A percentile compares a stretch with the other conserved stretches of the same genome.
Evolutionary conservation across 2,113 vertebrate species (phyloP).

Genomic region (Neogale vison): DNA sequence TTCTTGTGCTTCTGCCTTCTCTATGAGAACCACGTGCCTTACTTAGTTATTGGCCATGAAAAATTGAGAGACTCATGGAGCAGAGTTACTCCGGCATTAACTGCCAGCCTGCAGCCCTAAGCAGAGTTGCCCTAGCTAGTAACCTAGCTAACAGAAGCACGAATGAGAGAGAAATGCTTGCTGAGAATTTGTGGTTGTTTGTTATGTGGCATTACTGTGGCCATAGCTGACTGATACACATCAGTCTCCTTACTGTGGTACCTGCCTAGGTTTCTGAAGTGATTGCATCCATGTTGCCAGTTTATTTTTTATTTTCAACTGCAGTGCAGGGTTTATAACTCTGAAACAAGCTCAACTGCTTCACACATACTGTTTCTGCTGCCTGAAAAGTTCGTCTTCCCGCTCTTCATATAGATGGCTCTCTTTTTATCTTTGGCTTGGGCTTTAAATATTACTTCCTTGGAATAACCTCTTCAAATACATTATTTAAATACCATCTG

Average conservation of each 20-base stretch:
- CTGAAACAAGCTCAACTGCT: background rate
- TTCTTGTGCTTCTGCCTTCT: background rate
- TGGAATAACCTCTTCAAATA: background rate
- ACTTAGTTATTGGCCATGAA: background rate
- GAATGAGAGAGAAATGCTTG: background rate
- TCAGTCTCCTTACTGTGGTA: background rate
- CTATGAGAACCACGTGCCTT: background rate
- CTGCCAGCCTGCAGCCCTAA: too few relatives aligned
- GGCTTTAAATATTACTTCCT: background rate
- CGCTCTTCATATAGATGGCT: background rate
- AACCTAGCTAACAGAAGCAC: too few relatives aligned
- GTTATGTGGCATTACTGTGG: background rate
- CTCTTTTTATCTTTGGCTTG: background rate
- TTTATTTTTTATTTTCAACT: background rate
- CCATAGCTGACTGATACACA: background rate
- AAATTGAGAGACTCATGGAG: rapidly evolving
- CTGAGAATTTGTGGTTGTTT: background rate
- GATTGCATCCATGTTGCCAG: background rate
- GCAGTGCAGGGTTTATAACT: background rate
- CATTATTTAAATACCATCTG: background rate
- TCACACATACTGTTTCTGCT: background rate
- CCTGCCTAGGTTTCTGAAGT: background rate
- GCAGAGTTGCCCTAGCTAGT: too few relatives aligned
- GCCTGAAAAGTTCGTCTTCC: background rate
- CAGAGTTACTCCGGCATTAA: too few relatives aligned